A percentile compares a stretch with the other conserved stretches of the same genome.
Evolutionary conservation across 2,797 vertebrate genomes (phyloP).

Genomic region (Acrocephalus scirpaceus): DNA sequence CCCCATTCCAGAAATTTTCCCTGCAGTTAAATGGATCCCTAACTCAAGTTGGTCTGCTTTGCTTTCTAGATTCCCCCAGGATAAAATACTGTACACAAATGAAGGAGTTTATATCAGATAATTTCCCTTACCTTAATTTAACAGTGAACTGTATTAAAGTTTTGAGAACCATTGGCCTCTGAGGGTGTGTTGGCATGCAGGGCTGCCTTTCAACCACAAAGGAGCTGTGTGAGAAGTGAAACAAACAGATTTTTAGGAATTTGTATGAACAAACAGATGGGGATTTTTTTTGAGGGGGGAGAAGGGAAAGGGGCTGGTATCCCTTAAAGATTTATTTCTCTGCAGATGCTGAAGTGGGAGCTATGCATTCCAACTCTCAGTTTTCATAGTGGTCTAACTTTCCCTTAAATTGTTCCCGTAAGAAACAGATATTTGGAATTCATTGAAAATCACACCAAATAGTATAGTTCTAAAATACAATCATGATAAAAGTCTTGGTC

Average conservation of each 20-base stretch:
- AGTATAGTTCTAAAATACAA: not conserved
- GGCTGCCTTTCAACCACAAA: constrained; percentile 97
- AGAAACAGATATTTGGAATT: not conserved
- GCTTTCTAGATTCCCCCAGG: not conserved
- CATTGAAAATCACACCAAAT: not conserved
- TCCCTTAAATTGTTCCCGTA: not conserved
- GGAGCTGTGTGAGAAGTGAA: constrained; percentile 79
- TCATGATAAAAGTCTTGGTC: not conserved
- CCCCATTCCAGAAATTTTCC: not conserved
- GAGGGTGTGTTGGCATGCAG: constrained; percentile 95
- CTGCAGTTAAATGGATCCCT: not conserved
- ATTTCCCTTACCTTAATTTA: constrained; percentile 89
- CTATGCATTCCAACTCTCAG: not conserved
- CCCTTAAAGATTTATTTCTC: not conserved
- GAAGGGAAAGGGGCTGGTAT: not conserved
- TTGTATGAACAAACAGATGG: not conserved
- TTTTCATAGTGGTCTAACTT: not conserved
- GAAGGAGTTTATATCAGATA: not conserved
- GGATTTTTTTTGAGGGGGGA: not conserved
- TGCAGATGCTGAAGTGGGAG: not conserved
- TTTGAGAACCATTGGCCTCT: constrained; percentile 95
- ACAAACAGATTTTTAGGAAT: not conserved
- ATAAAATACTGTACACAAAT: not conserved
- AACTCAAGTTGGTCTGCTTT: not conserved
- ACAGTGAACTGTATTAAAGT: constrained; percentile 96